These are phyloP conservation scores for Esperia sulphurella DNA, from an alignment of 2,888 invertebrate genomes.

Conservation along the genomic window DNA sequence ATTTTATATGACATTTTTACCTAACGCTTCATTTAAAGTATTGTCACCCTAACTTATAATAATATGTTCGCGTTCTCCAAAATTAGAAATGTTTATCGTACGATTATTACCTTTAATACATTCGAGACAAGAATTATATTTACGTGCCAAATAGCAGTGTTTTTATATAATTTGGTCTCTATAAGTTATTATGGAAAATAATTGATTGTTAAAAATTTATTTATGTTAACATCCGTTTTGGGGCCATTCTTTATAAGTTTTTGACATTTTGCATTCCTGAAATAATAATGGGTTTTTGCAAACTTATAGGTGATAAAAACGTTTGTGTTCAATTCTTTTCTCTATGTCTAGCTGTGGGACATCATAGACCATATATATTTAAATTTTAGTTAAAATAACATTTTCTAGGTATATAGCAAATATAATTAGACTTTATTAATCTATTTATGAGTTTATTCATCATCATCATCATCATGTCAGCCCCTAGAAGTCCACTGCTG, in stretches of 20 bases:
- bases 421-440: too few species aligned
- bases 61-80: background rate
- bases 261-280: background rate
- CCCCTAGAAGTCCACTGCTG: too few species aligned
- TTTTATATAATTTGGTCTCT: background rate
- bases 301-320: background rate
- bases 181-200: conserved; percentile 2
- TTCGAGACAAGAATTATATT: background rate
- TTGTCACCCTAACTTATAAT: background rate
- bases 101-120: background rate
- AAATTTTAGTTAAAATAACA: too few species aligned
- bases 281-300: conserved; percentile 1
- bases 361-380: too few species aligned
- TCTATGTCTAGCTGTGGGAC: too few species aligned
- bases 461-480: too few species aligned
- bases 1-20: too few species aligned
- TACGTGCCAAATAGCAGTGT: background rate
- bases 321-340: background rate
- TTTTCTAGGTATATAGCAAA: too few species aligned
- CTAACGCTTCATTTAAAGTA: too few species aligned
- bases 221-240: conserved; percentile 1
- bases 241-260: conserved; percentile 1
- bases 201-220: conserved; percentile 5
- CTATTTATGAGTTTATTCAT: too few species aligned
- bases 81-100: background rate